Evolutionary conservation across 1,140 invertebrate species (phyloP), one percentile per base, ranked within the genome.

Genomic region (Drosophila tsacasi): DNA sequence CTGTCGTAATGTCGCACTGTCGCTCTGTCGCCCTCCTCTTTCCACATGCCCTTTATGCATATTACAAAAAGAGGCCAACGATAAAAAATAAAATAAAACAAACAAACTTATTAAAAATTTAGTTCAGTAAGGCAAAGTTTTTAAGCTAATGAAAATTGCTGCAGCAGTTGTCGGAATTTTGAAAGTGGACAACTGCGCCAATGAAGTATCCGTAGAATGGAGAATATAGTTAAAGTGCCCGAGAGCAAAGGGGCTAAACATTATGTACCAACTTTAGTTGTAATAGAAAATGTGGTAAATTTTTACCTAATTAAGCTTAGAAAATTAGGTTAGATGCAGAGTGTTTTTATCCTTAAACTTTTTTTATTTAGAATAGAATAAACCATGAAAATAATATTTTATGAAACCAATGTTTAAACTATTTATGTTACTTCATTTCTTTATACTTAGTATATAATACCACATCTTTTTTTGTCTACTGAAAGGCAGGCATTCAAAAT

Each of bases 61-160:
- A 52, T 66, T 67, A 21, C 39, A 32, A 60, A 17, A 42, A 55
- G 27, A 59, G 44, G 37, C 49, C 37, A 52, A 50, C 50, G 13
- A 49, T 60, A 65, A 64, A 30, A 30, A 65, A 46, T 30, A 35
- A 42, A 82, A 69, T 35, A 69, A 72, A 74, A 84, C 66, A 80
- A 77, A 89, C 62, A 84, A 78, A 89, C 81, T 72, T 81, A 87
- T 89, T 89, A 89, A 87, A 84, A 75, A 87, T 89, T 71, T 89
- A 78, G 84, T 72, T 77, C 27, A 59, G 55, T 54, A 65, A 68
- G 61, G 77, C 64, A 87, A 87, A 81, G 76, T 89, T 89, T 89
- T 89, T 77, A 89, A 80, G 80, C 83, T 76, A 84, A 85, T 85
- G 83, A 83, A 87, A 87, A 79, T 79, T 65, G 55, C 61, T 47